Base-by-base conservation (phyloP, 2,113 vertebrate genomes). In the Cottus gobio region DNA sequence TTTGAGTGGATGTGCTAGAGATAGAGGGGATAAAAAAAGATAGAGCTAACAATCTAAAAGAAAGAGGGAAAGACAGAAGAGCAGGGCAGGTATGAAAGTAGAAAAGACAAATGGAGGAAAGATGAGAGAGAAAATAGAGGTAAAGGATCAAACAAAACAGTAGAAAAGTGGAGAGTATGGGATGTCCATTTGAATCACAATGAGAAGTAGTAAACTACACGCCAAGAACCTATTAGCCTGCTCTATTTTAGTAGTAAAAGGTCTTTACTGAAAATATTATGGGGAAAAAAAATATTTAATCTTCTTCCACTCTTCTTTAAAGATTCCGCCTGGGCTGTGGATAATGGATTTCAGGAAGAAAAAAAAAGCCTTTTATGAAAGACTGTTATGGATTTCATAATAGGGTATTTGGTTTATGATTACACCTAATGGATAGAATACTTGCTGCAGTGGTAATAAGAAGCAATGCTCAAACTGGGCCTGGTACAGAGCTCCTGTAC, bases 341-440 rank as follows among this genome's bases (percentile, higher is more conserved):
- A 44, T 72, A 42, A 88, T 82, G 16, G 64, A 48, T 65, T 75
- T 39, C 31, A 60, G 44, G 3, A 37, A n/a, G n/a, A n/a, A 24
- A 72, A 58, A 44, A 28, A 30, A 62, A 3, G 22, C 13, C 65
- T 71, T 1, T 36, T 30, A 71, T 39, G 22, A 46, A 62, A 54
- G 65, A 68, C 56, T 9, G 67, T 62, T 61, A 42, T 62, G 36
- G 64, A 64, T 70, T 80, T 61, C 54, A 71, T 73, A 61, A 48
- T 20, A 64, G 24, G 0, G 9, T 46, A 71, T 81, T 81, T 62
- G 71, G 16, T 71, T 81, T 62, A 58, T 81, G 28, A 71, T 68
- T 78, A 71, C 0, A 68, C 30, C 67, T 57, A 74, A 70, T 80
- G 58, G 24, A 61, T 52, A 28, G n/a, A 56, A 31, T 13, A 36